Evolutionary conservation across 2,888 invertebrate species (phyloP).

Genomic region (Euproctis similis): DNA sequence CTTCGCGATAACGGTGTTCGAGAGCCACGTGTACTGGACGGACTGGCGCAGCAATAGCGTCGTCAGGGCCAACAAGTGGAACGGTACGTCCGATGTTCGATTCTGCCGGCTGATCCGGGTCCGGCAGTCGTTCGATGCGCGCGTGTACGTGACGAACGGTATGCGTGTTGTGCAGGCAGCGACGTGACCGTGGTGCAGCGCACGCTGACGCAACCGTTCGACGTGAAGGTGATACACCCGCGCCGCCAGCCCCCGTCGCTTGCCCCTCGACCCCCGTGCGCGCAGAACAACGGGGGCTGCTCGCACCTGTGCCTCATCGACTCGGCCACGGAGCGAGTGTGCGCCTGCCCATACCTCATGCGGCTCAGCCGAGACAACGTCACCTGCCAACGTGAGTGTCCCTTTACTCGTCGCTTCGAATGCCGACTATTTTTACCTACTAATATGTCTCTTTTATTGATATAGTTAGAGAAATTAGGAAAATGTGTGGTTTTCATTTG

Average conservation of each 20-base stretch:
- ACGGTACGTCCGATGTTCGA: too few relatives aligned
- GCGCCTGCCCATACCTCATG: conserved; percentile 93
- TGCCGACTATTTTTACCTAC: too few relatives aligned
- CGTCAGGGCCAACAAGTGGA: conserved; percentile 91
- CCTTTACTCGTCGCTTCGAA: too few relatives aligned
- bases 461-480: too few relatives aligned
- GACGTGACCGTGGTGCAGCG: conserved; percentile 86
- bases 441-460: too few relatives aligned
- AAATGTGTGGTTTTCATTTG: too few relatives aligned
- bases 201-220: conserved; percentile 92
- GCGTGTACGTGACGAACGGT: background rate
- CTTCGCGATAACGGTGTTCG: conserved; percentile 91
- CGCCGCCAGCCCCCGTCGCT: conserved; percentile 56
- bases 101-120: too few relatives aligned
- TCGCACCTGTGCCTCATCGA: conserved; percentile 88
- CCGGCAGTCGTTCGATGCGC: too few relatives aligned
- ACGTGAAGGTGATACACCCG: conserved; percentile 80
- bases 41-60: conserved; percentile 94
- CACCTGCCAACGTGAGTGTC: conserved; percentile 33
- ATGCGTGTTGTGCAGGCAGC: conserved; percentile 57
- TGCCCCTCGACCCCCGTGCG: conserved; percentile 79
- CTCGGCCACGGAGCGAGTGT: conserved; percentile 77
- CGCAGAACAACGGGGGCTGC: conserved; percentile 81
- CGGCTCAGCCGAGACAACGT: conserved; percentile 79
- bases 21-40: conserved; percentile 93